A percentile compares a stretch with the other conserved stretches of the same genome.
phyloP scores from a whole-genome alignment of 2,888 invertebrate species.

The Calameuta idolon region DNA sequence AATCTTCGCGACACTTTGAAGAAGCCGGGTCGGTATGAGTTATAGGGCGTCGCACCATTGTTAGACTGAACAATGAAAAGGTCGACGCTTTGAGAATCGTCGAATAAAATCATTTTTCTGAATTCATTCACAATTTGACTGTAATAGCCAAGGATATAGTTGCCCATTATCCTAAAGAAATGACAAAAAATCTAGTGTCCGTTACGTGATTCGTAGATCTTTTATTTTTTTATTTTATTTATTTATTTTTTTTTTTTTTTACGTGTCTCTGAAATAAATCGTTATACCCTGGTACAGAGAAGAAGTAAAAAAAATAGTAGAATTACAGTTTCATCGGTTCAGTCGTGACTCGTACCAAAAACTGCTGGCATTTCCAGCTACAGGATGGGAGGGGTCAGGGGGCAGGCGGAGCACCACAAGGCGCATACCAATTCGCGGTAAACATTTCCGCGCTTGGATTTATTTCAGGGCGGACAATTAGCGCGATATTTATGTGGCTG shows the following conservation, averaged over 20 bases:
- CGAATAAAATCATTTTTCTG: background rate
- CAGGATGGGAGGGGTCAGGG: background rate
- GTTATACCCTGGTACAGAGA: background rate
- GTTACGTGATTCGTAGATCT: background rate
- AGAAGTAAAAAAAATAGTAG: background rate
- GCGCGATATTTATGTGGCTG: conserved; percentile 55
- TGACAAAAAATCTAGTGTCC: background rate
- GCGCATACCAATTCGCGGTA: conserved; percentile 21
- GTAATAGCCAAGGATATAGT: background rate
- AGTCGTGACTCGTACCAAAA: conserved; percentile 24
- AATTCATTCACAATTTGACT: background rate
- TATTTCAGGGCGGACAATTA: conserved; percentile 59
- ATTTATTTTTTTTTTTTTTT: background rate
- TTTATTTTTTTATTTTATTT: too few relatives aligned
- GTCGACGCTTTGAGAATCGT: conserved; percentile 14
- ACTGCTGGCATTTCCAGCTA: conserved; percentile 40
- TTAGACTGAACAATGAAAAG: conserved; percentile 3
- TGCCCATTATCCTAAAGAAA: background rate
- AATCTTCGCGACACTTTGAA: background rate
- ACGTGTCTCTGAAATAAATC: background rate
- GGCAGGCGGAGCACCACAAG: background rate
- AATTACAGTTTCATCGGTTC: conserved; percentile 4
- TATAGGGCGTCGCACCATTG: conserved; percentile 3
- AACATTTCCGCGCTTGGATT: conserved; percentile 54
- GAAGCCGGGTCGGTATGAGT: background rate